phyloP scores from a whole-genome alignment of 2,888 invertebrate genomes.

The Cyclophora albipunctata region DNA sequence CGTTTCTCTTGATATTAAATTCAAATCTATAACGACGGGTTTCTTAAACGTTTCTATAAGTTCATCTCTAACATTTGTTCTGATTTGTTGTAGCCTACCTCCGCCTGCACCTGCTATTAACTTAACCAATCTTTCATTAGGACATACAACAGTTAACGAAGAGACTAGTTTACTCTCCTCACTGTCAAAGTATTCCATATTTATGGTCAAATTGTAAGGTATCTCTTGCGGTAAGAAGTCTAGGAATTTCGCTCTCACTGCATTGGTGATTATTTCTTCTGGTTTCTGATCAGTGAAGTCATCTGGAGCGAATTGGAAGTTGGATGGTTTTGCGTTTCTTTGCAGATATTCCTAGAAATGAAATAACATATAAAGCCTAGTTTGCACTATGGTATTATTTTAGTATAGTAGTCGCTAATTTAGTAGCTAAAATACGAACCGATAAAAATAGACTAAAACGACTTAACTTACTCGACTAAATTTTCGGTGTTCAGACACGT shows the following conservation, averaged over 20 bases:
- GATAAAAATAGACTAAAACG: no score
- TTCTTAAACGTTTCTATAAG: constrained; percentile 79
- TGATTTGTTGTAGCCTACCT: constrained; percentile 81
- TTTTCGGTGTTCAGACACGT: no score
- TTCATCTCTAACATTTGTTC: constrained; percentile 77
- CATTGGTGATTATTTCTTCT: constrained; percentile 80
- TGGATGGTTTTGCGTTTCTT: constrained; percentile 77
- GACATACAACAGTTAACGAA: constrained; percentile 79
- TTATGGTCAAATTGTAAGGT: constrained; percentile 83
- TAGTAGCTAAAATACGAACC: no score
- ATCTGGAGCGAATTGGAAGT: constrained; percentile 80
- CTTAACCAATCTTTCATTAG: constrained; percentile 76
- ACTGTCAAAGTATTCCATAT: constrained; percentile 80
- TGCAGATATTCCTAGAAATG: constrained; percentile 80
- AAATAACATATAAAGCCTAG: neutral
- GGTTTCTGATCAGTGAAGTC: constrained; percentile 84
- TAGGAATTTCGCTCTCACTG: constrained; percentile 88
- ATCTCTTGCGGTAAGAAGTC: constrained; percentile 90
- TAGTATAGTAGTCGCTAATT: neutral
- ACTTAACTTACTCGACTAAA: no score
- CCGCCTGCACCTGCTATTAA: constrained; percentile 82
- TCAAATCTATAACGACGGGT: constrained; percentile 61
- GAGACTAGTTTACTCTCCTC: constrained; percentile 62
- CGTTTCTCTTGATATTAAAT: constrained; percentile 30
- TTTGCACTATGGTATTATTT: neutral